Base-by-base conservation (phyloP, 2,888 invertebrate species). In the Hypomecis atomaria region DNA sequence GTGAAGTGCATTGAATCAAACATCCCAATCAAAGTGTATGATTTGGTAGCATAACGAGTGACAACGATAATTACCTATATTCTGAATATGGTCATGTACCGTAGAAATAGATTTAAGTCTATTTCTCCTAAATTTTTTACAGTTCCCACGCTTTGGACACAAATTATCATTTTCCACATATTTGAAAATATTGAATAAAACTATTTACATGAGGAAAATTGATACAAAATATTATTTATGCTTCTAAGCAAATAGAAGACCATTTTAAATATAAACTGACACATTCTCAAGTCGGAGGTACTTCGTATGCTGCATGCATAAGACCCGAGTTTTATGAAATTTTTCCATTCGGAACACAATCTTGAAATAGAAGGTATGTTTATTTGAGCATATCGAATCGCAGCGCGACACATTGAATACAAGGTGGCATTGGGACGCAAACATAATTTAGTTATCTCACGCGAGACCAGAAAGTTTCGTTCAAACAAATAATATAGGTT, bases 401-500 rank as follows among this genome's bases (percentile, higher is more conserved):
- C 71, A 61, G 70, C 71, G 69, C 76, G 75, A 78, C 80, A 85
- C 84, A 87, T 88, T 88, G 87, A 88, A 89, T 86, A 83, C 78
- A 85, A 85, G 78, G 81, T 81, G 82, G 82, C 80, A 81, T 85
- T 84, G 83, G 83, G 83, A 81, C 83, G 81, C 85, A 86, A 90
- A 88, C 87, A 91, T 92, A 89, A 91, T 91, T 90, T 91, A 92
- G 87, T 91, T 89, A 90, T 89, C 86, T 88, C 88, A 85, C 85
- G 79, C 83, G 90, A 89, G 89, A 91, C 88, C 90, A 89, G 87
- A 90, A 92, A 91, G 88, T 91, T 92, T 87, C 79, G 84, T 85
- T 91, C 89, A 87, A 90, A 92, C 90, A 91, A 92, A 92, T 92
- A 92, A 92, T 91, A 91, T 92, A 91, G 91, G 90, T 91, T 90